These are phyloP conservation scores for Cavia porcellus DNA, from an alignment of 2,113 vertebrate species.

Conservation along the genomic window DNA sequence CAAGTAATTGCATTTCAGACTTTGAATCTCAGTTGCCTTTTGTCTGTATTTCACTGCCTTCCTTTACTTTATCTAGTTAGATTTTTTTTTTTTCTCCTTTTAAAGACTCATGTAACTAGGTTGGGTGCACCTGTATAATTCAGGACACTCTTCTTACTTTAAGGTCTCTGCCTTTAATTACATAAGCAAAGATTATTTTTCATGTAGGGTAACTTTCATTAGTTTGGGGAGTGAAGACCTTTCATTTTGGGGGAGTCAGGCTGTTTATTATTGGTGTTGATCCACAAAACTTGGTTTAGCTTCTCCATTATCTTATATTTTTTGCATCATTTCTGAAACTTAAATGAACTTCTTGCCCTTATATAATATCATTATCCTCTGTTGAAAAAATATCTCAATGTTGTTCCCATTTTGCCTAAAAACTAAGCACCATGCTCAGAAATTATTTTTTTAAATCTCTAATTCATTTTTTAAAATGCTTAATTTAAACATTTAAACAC, in stretches of 20 bases:
- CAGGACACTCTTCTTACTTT: neutral
- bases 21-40: neutral
- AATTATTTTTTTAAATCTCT: neutral
- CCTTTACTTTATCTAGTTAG: neutral
- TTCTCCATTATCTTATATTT: neutral
- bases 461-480: neutral
- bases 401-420: neutral
- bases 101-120: neutral
- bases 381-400: neutral
- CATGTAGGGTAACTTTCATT: neutral
- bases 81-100: neutral
- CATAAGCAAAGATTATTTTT: neutral
- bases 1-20: neutral
- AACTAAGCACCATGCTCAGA: neutral
- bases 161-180: neutral
- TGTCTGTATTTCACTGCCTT: neutral
- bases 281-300: fast-evolving
- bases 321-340: neutral
- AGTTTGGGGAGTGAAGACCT: neutral
- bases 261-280: neutral
- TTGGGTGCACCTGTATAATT: neutral
- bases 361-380: neutral
- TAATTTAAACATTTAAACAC: neutral
- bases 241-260: neutral
- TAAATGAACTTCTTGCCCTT: neutral